These are phyloP conservation scores for Chrysogorgia sp. DNA, from an alignment of 92 coral and sea anemone genomes.

Conservation along the genomic window DNA sequence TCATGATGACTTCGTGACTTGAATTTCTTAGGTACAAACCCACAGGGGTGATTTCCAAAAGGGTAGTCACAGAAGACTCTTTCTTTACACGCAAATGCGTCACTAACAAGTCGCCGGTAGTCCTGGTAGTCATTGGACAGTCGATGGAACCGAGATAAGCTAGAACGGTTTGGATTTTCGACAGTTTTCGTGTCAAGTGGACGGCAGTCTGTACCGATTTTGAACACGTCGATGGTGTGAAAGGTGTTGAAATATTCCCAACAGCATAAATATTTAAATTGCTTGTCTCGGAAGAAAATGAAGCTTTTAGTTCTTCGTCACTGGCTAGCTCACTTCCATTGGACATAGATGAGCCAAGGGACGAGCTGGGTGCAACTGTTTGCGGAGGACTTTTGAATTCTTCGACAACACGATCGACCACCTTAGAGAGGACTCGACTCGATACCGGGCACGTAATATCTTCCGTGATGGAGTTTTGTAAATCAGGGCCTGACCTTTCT, in stretches of 20 bases:
- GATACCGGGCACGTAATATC: constrained; percentile 56
- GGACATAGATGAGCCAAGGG: constrained; percentile 63
- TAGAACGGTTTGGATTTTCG: constrained; percentile 69
- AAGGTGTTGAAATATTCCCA: constrained; percentile 55
- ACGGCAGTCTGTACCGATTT: constrained; percentile 26
- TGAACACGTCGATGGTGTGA: constrained; percentile 50
- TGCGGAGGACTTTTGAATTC: constrained; percentile 81
- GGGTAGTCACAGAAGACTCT: constrained; percentile 68
- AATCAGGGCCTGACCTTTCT: constrained; percentile 8
- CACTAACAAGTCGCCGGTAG: constrained; percentile 74
- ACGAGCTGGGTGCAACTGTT: constrained; percentile 54
- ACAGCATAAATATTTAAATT: constrained; percentile 61
- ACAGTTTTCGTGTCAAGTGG: constrained; percentile 37
- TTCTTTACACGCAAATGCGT: constrained; percentile 87
- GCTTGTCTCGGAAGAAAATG: constrained; percentile 65
- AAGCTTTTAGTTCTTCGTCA: constrained; percentile 89
- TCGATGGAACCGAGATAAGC: constrained; percentile 97
- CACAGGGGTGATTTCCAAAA: constrained; percentile 73
- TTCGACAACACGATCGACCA: constrained; percentile 91
- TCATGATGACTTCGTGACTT: constrained; percentile 69
- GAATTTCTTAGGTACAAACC: constrained; percentile 76
- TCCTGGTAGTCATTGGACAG: constrained; percentile 75
- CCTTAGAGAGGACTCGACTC: constrained; percentile 69
- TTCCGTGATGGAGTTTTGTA: constrained; percentile 48
- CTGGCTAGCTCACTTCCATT: constrained; percentile 80